Evolutionary conservation across 2,888 invertebrate species (phyloP).

Genomic region (Amblyjoppa proteus): DNA sequence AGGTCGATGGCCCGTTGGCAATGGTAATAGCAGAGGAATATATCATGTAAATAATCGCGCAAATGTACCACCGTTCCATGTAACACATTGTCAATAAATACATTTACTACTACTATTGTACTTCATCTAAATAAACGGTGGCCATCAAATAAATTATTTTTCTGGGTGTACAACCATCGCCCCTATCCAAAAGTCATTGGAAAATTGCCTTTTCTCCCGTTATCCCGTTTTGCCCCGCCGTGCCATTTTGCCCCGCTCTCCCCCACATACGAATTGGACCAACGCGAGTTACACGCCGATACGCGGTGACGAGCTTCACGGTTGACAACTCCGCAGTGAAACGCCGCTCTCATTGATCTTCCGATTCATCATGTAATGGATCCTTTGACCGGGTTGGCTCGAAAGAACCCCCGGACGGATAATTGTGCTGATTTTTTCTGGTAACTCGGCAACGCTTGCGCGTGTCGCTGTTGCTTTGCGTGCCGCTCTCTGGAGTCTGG

Average conservation of each 20-base stretch:
- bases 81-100: too few species aligned
- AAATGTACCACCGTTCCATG: too few species aligned
- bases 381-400: conserved; percentile 47
- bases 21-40: too few species aligned
- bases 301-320: conserved; percentile 11
- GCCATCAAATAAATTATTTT: too few species aligned
- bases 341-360: not conserved
- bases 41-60: too few species aligned
- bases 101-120: too few species aligned
- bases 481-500: not conserved
- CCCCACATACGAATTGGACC: not conserved
- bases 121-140: too few species aligned
- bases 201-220: not conserved
- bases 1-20: too few species aligned
- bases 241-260: too few species aligned
- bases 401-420: not conserved
- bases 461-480: not conserved
- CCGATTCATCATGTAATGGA: conserved; percentile 61
- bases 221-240: too few species aligned
- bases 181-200: too few species aligned
- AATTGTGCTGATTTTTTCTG: conserved; percentile 27
- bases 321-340: conserved; percentile 24
- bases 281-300: not conserved
- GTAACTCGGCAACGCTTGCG: not conserved
- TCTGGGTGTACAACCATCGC: too few species aligned